These are phyloP conservation scores for Motacilla alba DNA, from an alignment of 2,113 vertebrate genomes.

Conservation along the genomic window DNA sequence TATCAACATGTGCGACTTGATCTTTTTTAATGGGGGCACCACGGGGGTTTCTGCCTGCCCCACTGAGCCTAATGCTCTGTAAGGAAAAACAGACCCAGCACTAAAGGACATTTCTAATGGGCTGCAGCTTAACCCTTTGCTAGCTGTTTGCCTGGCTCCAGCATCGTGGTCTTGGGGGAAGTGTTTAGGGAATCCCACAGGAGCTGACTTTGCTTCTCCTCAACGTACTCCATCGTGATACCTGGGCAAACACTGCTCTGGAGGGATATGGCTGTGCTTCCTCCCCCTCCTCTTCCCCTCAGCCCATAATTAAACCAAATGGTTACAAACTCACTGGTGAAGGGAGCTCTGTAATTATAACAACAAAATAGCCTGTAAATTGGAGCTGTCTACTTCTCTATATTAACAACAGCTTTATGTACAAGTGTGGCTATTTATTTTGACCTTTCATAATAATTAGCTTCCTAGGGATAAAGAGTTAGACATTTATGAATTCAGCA, in stretches of 20 bases:
- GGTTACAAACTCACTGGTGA: neutral
- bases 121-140: conserved; percentile 75
- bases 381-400: conserved; percentile 43
- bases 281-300: conserved; percentile 33
- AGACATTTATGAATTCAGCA: conserved; percentile 27
- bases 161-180: neutral
- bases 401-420: conserved; percentile 37
- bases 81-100: conserved; percentile 77
- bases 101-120: conserved; percentile 80
- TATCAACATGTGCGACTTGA: conserved; percentile 81
- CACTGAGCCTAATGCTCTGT: conserved; percentile 84
- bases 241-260: neutral
- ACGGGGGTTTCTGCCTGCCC: conserved; percentile 79
- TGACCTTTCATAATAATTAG: conserved; percentile 66
- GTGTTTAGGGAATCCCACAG: neutral
- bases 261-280: neutral
- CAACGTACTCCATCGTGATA: neutral
- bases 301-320: conserved; percentile 46
- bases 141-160: neutral
- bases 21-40: conserved; percentile 83
- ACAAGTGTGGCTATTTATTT: conserved; percentile 43
- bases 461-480: conserved; percentile 46
- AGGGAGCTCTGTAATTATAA: conserved; percentile 70
- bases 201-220: neutral
- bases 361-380: conserved; percentile 60